A percentile compares a stretch with the other conserved stretches of the same genome.
Evolutionary conservation across 1,140 invertebrate genomes (phyloP).

Genomic region (Procambarus virginalis): DNA sequence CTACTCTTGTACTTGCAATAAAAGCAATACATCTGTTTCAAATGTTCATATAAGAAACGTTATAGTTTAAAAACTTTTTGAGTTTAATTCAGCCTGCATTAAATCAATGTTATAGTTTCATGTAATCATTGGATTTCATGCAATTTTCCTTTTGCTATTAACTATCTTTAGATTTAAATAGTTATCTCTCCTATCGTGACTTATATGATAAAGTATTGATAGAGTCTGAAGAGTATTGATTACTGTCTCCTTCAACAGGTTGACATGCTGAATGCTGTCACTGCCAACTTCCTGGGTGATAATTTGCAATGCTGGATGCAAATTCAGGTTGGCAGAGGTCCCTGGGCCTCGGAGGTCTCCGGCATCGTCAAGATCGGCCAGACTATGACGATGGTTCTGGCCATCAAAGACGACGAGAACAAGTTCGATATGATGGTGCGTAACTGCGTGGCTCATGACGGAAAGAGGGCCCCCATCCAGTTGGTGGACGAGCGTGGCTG

Average conservation of each 20-base stretch:
- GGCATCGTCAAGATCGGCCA: slow-evolving; percentile 96
- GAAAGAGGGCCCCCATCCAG: slow-evolving; percentile 89
- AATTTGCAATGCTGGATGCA: slow-evolving; percentile 98
- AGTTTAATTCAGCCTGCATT: too few species aligned
- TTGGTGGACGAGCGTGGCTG: slow-evolving; percentile 94
- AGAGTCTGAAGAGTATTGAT: too few species aligned
- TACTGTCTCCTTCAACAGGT: slow-evolving; percentile 75
- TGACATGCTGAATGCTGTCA: slow-evolving; percentile 94
- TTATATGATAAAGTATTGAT: too few species aligned
- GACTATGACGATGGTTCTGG: slow-evolving; percentile 96
- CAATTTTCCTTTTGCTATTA: too few species aligned
- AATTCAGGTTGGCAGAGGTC: slow-evolving; percentile 92
- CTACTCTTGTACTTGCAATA: too few species aligned
- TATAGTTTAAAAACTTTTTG: too few species aligned
- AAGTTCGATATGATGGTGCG: slow-evolving; percentile 96
- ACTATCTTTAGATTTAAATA: too few species aligned
- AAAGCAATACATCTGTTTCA: too few species aligned
- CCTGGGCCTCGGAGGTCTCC: slow-evolving; percentile 94
- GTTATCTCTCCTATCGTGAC: too few species aligned
- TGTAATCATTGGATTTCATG: too few species aligned
- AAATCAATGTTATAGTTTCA: too few species aligned
- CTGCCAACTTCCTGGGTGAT: slow-evolving; percentile 94
- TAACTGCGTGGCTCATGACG: slow-evolving; percentile 95
- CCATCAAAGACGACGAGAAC: slow-evolving; percentile 95
- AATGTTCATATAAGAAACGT: too few species aligned